Conservation (phyloP, 2,113 vertebrate species). For the Gymnogyps californianus region DNA sequence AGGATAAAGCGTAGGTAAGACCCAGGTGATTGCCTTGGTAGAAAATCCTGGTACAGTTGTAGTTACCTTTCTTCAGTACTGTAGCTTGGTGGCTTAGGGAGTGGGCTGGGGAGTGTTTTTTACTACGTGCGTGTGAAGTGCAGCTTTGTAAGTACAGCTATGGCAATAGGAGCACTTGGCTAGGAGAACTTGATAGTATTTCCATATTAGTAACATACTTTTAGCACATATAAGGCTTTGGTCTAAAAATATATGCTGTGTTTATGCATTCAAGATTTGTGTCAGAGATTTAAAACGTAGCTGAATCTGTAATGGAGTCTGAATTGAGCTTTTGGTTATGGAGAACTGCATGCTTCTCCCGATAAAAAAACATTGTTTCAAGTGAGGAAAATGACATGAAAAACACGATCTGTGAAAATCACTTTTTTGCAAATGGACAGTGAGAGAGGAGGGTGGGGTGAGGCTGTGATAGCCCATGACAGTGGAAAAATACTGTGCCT, state of each 20-base stretch:
- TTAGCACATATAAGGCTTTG: accelerated
- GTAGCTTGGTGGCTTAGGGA: accelerated
- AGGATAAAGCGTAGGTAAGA: accelerated
- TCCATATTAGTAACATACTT: accelerated
- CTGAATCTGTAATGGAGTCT: too few species aligned
- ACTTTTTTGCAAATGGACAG: accelerated
- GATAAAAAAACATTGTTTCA: accelerated
- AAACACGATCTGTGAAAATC: not conserved
- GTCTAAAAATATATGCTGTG: not conserved
- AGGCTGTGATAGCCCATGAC: not conserved
- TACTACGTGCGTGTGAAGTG: accelerated
- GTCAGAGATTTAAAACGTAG: not conserved
- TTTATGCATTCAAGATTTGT: accelerated
- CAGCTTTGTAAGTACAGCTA: not conserved
- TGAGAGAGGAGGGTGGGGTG: too few species aligned
- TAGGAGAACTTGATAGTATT: not conserved
- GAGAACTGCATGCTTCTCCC: not conserved
- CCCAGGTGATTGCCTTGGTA: accelerated
- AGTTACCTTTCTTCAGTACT: accelerated
- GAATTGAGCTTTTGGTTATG: not conserved
- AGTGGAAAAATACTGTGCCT: not conserved
- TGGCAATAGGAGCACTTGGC: not conserved
- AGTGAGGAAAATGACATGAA: not conserved
- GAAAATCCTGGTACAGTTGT: accelerated
- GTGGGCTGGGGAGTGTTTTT: not conserved